Evolutionary conservation across 2,888 invertebrate genomes (phyloP), one percentile per base, ranked within the genome.

Genomic region (Serrognathus titanus): DNA sequence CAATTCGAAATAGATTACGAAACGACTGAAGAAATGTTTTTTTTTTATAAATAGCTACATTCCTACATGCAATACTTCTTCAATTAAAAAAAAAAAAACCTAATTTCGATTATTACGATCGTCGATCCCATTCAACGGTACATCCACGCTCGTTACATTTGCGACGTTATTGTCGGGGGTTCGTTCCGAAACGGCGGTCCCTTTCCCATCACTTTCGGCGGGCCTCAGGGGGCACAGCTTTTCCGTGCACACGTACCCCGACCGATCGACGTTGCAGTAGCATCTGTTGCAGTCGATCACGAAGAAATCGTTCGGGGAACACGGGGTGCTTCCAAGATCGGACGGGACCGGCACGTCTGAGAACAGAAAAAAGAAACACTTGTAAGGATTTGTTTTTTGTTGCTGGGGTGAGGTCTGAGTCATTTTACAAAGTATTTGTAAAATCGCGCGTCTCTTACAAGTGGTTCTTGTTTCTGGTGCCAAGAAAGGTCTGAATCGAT

Each of bases 221-320:
- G 24, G 24, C 24, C 6, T 31, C 24, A 31, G 7, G 24, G 79
- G 58, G 57, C 82, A 82, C 20, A 77, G 77, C 47, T 79, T 72
- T 56, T 81, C 75, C 0, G 83, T 83, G 66, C 83, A 83, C 38
- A 80, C 77, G 64, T 78, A 83, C 0, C 82, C 81, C 47, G 77
- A 75, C 7, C 83, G 81, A 49, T 83, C 81, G n/a, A 77, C 69
- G 55, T 81, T 81, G 66, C 84, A 85, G 11, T 80, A 78, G 65
- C 85, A 85, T 69, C 78, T 81, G 65, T 84, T 84, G 71, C 84
- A 84, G 53, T 83, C 83, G 56, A 81, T 55, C 63, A 79, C 79
- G 64, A 83, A 82, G 4, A 80, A 79, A 64, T 82, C 82, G 49
- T 80, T 76, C 0, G 83, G 82, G 1, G 77, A 78, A 67, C 83